Conservation (phyloP, 2,113 vertebrate genomes). For the Centrocercus urophasianus region DNA sequence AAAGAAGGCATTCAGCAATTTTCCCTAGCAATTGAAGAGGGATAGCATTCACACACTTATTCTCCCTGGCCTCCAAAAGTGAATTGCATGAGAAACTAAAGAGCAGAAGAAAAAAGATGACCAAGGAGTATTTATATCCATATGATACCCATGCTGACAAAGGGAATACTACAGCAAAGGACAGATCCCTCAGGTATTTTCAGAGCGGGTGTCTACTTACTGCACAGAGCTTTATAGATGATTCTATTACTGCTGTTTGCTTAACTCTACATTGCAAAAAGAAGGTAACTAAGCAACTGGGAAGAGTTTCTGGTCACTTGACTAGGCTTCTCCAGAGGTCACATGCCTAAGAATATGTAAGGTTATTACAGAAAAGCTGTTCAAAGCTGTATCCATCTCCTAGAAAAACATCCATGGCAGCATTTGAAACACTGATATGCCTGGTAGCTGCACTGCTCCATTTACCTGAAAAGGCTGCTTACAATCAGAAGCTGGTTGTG, state of each 20-base stretch:
- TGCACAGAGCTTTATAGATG: neutral
- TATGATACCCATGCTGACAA: neutral
- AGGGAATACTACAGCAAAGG: neutral
- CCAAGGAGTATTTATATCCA: neutral
- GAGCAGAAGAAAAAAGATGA: neutral
- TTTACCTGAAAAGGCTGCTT: neutral
- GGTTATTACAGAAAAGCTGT: neutral
- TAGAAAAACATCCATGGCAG: neutral
- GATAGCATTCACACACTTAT: neutral
- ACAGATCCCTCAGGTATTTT: neutral
- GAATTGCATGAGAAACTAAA: neutral
- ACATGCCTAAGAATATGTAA: neutral
- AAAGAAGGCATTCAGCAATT: neutral
- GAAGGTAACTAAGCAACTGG: conserved; percentile 3
- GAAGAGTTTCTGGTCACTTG: neutral
- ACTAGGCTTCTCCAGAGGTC: neutral
- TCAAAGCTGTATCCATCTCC: neutral
- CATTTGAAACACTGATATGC: neutral
- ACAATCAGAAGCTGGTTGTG: neutral
- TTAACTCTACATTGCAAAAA: neutral
- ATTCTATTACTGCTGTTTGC: neutral
- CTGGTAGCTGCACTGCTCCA: neutral
- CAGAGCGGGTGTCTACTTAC: neutral
- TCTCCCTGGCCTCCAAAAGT: neutral
- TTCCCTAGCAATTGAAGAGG: neutral